Percentiles rank a stretch among this genome's conserved stretches.
Evolutionary conservation across 1,140 invertebrate genomes (phyloP).

Genomic region (Diprion similis): DNA sequence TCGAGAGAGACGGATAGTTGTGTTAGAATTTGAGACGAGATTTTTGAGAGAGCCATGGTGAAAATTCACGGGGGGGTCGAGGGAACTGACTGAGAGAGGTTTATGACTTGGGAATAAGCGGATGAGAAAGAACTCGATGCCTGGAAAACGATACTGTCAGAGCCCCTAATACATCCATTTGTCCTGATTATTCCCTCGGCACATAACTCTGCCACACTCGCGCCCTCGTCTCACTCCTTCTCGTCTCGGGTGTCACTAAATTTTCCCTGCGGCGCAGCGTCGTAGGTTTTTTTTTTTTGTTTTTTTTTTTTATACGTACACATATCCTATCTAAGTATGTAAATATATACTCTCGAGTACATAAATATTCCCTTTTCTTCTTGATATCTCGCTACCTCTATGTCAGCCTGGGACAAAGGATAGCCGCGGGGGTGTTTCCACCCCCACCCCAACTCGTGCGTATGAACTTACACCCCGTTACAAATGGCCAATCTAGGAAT

Average conservation of each 20-base stretch:
- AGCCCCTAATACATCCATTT: not conserved
- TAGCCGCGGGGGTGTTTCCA: not conserved
- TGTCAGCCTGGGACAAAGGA: not conserved
- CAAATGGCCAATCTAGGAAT: not conserved
- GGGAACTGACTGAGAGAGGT: not conserved
- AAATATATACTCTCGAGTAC: not conserved
- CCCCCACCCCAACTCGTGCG: not conserved
- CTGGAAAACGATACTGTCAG: constrained; percentile 5
- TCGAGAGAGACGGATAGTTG: too few relatives aligned
- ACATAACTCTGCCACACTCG: not conserved
- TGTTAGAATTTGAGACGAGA: too few relatives aligned
- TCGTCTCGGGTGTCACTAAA: not conserved
- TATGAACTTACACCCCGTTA: not conserved
- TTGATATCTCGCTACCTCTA: not conserved
- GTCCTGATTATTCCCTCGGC: constrained; percentile 1
- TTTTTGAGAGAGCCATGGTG: too few relatives aligned
- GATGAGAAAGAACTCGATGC: not conserved
- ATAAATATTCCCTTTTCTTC: constrained; percentile 1
- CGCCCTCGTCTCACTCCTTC: not conserved
- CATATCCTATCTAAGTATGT: too few relatives aligned
- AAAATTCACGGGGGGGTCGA: too few relatives aligned
- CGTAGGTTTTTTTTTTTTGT: too few relatives aligned
- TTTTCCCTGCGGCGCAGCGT: not conserved
- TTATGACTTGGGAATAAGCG: constrained; percentile 7
- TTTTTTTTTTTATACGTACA: not conserved